A percentile compares a stretch with the other conserved stretches of the same genome.
Conservation (phyloP, 2,113 vertebrate species). For the Riparia riparia region DNA sequence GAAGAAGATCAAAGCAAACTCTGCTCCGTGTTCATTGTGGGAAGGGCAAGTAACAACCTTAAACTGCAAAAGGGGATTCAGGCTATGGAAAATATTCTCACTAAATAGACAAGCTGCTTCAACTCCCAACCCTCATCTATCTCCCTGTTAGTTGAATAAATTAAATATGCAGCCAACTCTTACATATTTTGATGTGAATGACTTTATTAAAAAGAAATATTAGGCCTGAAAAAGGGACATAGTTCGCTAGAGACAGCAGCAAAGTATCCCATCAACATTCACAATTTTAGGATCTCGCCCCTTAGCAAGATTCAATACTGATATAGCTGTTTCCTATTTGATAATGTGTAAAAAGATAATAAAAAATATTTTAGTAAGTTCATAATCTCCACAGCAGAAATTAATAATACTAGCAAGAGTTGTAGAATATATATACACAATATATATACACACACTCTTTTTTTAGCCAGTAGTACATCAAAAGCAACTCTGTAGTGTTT, state of each 20-base stretch:
- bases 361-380: background rate
- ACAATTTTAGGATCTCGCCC: background rate
- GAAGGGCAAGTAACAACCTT: background rate
- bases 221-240: background rate
- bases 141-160: background rate
- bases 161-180: background rate
- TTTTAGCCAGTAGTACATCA: background rate
- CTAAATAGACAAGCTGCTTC: background rate
- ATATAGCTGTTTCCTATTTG: background rate
- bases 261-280: background rate
- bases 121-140: background rate
- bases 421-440: background rate
- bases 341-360: background rate
- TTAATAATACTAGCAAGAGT: background rate
- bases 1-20: background rate
- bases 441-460: background rate
- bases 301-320: background rate
- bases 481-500: background rate
- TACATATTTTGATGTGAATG: background rate
- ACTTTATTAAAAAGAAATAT: background rate
- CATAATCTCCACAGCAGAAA: background rate
- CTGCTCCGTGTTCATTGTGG: background rate
- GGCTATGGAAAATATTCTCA: background rate
- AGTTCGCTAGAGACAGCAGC: background rate
- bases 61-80: background rate